Base-by-base conservation (phyloP, 2,797 vertebrate genomes). In the Hephaestus fuliginosus region DNA sequence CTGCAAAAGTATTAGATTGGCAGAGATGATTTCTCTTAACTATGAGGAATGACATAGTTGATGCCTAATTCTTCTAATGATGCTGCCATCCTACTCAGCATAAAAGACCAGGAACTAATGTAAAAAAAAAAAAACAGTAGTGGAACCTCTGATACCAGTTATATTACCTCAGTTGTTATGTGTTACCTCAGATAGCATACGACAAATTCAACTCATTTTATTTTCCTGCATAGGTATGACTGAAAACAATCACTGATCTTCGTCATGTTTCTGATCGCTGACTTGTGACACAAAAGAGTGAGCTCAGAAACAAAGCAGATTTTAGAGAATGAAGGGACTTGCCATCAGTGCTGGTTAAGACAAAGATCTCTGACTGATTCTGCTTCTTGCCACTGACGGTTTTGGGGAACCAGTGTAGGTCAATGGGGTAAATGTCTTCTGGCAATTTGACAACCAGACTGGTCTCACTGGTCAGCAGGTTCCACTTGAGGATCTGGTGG, bases 361-460 rank as follows among this genome's bases (percentile, higher is more conserved):
- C 97, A 91, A 98, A 99, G 81, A 91, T 95, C 85, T 99, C 98
- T 0, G 96, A 92, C 63, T 96, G 96, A 15, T 94, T 91, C 84
- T 98, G 98, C 88, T 97, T 99, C 95, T 97, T 99, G 60, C 94
- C 94, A 44, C 96, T 95, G n/a, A 94, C 36, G 12, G 94, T 96
- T 93, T 97, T 97, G 51, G 98, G 98, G 79, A 97, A 96, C 97
- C 97, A 99, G 83, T 99, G 98, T 56, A 99, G 93, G 84, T 99
- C 97, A 15, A 97, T 83, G 2, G 98, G 98, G 88, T 96, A 99
- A 78, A 96, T 95, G 20, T 98, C 97, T 33, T 97, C 97, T 28
- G 96, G 96, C 11, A 99, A 95, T 76, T 92, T 96, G 62, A 97
- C 95, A 48, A 98, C 95, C 1, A 96, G 93, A 12, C 85, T 93